Evolutionary conservation across 2,888 invertebrate genomes (phyloP), one percentile per base, ranked within the genome.

Genomic region (Nomada hirtipes): DNA sequence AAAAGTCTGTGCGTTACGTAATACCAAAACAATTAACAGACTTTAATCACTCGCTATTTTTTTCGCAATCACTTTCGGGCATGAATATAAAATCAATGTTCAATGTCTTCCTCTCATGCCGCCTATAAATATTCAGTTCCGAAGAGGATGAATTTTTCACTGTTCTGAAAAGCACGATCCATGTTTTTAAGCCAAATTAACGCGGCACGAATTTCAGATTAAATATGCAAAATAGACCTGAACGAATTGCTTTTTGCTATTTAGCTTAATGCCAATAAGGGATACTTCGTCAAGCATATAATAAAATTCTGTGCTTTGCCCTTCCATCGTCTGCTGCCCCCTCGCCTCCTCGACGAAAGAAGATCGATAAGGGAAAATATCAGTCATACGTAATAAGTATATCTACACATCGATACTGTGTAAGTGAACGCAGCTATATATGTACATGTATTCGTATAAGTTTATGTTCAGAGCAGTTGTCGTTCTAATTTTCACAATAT

Each of bases 341-440:
- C 23, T 60, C 53, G 23, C 44, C 11, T 52, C 42, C 42, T 82
- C 44, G 36, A 59, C 57, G 55, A 29, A n/a, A 55, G 71, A n/a
- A 52, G 52, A 85, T 85, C 83, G 73, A 85, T 85, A 76, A 71
- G 64, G 65, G 72, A 69, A 75, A 70, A 72, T 81, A 73, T 53
- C n/a, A 72, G 57, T 20, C 42, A n/a, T 42, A 63, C 2, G 64
- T 65, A 76, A 63, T 63, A 26, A 26, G 47, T 59, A 23, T 26
- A 26, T 20, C n/a, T 53, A n/a, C 15, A 53, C n/a, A 26, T 47
- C 36, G 53, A 47, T 13, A 15, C 47, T 20, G 26, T 29, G n/a
- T 13, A 29, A 59, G 18, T 2, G n/a, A 67, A 29, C 11, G 15
- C 15, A 36, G 36, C 36, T 20, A 55, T 57, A 68, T 36, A 26